Percentiles rank a stretch among this genome's conserved stretches.
These are phyloP conservation scores for Schizothorax lantsangensis DNA, from an alignment of 2,797 vertebrate genomes.

Conservation along the genomic window DNA sequence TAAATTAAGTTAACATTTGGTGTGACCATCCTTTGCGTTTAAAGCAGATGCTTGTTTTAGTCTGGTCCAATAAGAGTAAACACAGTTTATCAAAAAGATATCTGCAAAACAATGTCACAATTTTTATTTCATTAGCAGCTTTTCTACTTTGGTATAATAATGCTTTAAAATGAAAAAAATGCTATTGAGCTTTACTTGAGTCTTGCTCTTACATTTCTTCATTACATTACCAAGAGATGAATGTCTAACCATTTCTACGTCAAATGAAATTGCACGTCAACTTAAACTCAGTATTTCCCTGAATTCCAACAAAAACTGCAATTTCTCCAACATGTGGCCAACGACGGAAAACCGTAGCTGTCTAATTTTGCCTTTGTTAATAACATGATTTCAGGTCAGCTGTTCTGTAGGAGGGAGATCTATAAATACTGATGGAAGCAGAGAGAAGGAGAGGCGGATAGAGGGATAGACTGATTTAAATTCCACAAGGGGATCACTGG, in stretches of 20 bases:
- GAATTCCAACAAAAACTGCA: background rate
- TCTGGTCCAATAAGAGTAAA: too few relatives aligned
- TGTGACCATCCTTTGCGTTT: too few relatives aligned
- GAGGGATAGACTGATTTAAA: slow-evolving; percentile 20
- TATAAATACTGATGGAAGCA: slow-evolving; percentile 50
- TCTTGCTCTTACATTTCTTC: background rate
- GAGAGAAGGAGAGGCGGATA: slow-evolving; percentile 25
- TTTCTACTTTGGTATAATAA: background rate
- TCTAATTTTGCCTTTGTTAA: slow-evolving; percentile 37
- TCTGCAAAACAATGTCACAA: background rate
- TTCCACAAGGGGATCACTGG: background rate
- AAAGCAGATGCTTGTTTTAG: too few relatives aligned
- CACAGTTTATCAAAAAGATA: background rate
- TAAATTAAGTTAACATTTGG: too few relatives aligned
- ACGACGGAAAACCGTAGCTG: background rate
- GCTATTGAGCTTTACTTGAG: background rate
- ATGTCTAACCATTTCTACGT: background rate
- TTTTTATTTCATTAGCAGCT: background rate
- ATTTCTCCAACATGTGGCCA: slow-evolving; percentile 15
- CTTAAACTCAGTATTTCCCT: background rate
- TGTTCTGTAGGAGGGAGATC: slow-evolving; percentile 53
- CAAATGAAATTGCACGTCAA: background rate
- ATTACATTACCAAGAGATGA: background rate
- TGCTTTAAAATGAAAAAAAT: background rate
- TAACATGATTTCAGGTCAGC: slow-evolving; percentile 52